These are phyloP conservation scores for Trissolcus brochymenae DNA, from an alignment of 2,888 invertebrate genomes.

Conservation along the genomic window DNA sequence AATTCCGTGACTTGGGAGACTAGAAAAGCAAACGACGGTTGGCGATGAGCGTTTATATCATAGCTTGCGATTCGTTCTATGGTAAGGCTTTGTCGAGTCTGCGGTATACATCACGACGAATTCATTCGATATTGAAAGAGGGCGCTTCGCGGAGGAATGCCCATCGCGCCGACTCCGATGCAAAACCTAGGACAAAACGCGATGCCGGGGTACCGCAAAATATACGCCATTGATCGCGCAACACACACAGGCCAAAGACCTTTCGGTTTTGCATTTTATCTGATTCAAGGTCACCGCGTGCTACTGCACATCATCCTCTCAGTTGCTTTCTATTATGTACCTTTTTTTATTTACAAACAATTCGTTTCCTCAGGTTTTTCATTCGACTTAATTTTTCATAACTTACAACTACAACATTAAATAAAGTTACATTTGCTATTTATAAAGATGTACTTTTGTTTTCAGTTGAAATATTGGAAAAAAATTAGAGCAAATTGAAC, in stretches of 20 bases:
- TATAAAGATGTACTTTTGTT: no score
- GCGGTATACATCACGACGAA: slow-evolving; percentile 26
- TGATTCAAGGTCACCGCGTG: slow-evolving; percentile 9
- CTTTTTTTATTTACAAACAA: slow-evolving; percentile 4
- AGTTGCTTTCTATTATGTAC: neutral
- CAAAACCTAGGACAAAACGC: slow-evolving; percentile 23
- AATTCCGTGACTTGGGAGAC: slow-evolving; percentile 7
- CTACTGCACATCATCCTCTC: neutral
- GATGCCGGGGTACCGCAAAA: slow-evolving; percentile 9
- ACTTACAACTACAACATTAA: no score
- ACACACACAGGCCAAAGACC: slow-evolving; percentile 24
- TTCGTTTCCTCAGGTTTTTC: no score
- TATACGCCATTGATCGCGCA: slow-evolving; percentile 19
- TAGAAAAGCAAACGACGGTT: slow-evolving; percentile 2
- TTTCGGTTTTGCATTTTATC: slow-evolving; percentile 18
- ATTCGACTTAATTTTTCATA: no score
- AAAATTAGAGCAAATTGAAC: no score
- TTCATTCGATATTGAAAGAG: slow-evolving; percentile 38
- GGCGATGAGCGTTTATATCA: slow-evolving; percentile 33
- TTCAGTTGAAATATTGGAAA: no score
- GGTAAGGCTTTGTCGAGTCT: slow-evolving; percentile 49
- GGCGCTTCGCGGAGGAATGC: slow-evolving; percentile 37
- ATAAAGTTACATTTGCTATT: no score
- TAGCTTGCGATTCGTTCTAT: slow-evolving; percentile 40
- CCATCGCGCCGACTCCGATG: slow-evolving; percentile 49